Base-by-base conservation (phyloP, 2,888 invertebrate genomes). In the Hypolimnas misippus region DNA sequence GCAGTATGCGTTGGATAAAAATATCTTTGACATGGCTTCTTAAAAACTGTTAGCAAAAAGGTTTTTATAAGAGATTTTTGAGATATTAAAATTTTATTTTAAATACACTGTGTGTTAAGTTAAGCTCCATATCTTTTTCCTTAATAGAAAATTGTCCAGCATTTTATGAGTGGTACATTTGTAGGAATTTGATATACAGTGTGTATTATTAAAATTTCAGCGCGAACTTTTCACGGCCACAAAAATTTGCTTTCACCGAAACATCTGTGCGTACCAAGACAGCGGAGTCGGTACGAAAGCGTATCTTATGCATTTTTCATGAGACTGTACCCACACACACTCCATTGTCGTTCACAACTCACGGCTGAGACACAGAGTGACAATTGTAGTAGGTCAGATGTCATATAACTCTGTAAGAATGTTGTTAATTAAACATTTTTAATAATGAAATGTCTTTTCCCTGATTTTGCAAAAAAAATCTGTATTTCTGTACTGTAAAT, bases 241-340 rank as follows among this genome's bases (percentile, higher is more conserved):
- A 63, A 68, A 78, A 77, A 80, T 77, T 74, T 75, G 83, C 86
- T 86, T 84, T 87, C 86, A 74, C 84, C 82, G 69, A 65, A 79
- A 83, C 87, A 84, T 83, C 84, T 86, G 89, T 84, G 86, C 86
- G 84, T 84, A 79, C 77, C 21, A 50, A 61, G 63, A 57, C 84
- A 83, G 85, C 86, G 77, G 79, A 73, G 70, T 74, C 73, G 57
- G 73, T 81, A 78, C 76, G 83, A 81, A 81, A 84, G 83, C 85
- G 83, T 83, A 92, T 92, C 93, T 93, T 93, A 93, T 94, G 93
- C 94, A 94, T 94, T 93, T 93, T 93, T 93, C 93, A 94, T 93
- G 94, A 94, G 93, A 73, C 65, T 65, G 65, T 56, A 62, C 70
- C 62, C 73, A 67, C 73, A 75, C 76, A 64, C 73, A 42, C 74